Conservation (phyloP, 2,113 vertebrate genomes). For the Mus spicilegus region DNA sequence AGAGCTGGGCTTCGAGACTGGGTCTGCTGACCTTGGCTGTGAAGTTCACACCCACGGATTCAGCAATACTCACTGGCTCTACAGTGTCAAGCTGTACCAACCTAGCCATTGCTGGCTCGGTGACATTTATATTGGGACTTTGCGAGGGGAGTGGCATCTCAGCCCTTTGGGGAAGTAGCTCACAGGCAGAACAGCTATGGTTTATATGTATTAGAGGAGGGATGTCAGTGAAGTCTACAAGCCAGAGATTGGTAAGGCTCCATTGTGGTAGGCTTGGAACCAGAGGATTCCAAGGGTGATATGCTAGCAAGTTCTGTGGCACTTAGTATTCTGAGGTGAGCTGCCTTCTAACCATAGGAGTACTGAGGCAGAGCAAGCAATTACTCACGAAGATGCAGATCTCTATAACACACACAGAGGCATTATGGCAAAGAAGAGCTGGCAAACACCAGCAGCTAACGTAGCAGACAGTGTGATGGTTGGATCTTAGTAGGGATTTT, state of each 20-base stretch:
- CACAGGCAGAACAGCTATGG: background rate
- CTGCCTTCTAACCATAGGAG: background rate
- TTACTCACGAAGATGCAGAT: background rate
- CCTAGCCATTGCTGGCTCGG: fast-evolving
- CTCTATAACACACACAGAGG: background rate
- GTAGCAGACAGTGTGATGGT: fast-evolving
- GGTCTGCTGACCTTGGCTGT: background rate
- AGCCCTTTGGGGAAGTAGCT: background rate
- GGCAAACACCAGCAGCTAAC: fast-evolving
- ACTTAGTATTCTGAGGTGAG: background rate
- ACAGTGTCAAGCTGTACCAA: fast-evolving
- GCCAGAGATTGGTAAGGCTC: background rate
- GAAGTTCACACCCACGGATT: fast-evolving
- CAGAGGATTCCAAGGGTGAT: background rate
- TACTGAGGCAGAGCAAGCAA: background rate
- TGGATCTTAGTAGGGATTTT: background rate
- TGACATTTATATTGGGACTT: background rate
- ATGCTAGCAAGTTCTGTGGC: too few relatives aligned
- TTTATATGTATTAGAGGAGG: background rate
- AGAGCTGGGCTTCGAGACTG: background rate
- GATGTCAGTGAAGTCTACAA: fast-evolving
- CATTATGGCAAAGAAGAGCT: background rate
- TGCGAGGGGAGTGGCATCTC: background rate
- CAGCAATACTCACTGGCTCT: fast-evolving
- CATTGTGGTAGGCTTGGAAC: background rate